Base-by-base conservation (phyloP, 2,888 invertebrate genomes). In the Cantharis flavilabris region DNA sequence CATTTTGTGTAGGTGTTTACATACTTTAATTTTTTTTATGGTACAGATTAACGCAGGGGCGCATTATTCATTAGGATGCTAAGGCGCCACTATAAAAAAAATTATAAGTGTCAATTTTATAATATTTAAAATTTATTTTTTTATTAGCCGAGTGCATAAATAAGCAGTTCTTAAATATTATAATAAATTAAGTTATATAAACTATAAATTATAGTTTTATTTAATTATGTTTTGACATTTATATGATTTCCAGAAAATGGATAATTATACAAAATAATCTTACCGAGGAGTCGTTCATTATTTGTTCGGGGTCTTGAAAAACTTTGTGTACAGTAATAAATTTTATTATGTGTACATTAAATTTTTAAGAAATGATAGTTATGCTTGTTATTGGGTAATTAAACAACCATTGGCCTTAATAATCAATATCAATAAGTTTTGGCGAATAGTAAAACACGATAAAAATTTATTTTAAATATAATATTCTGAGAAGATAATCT, bases 1-100 rank as follows among this genome's bases (percentile, higher is more conserved):
- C 81, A 83, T 84, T 81, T 82, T 79, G 79, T 78, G 79, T 80
- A 78, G 75, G 79, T 78, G 79, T 77, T 82, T 73, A 33, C 65
- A 67, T 26, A 67, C 65, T 67, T 23, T 26, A 67, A 67, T 23
- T 67, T 67, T 67, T 20, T 26, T 67, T 67, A 67, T 23, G n/a
- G 20, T 67, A 67, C 65, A 67, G 65, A 67, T 67, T 67, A 67
- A 67, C 65, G 13, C 20, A 67, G 65, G 26, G 65, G 65, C 26
- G 49, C 49, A 49, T 49, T 49, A 49, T 49, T 49, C 49, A 49
- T 49, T 49, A 49, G 49, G n/a, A 49, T 49, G n/a, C 49, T 49
- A 49, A 49, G 49, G 49, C 49, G 49, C 49, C 49, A 49, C n/a
- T 49, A 30, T 30, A 49, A 49, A 49, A 49, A 49, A 49, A 49